Evolutionary conservation across 2,888 invertebrate genomes (phyloP), one percentile per base, ranked within the genome.

Genomic region (Drosophila bunnanda): DNA sequence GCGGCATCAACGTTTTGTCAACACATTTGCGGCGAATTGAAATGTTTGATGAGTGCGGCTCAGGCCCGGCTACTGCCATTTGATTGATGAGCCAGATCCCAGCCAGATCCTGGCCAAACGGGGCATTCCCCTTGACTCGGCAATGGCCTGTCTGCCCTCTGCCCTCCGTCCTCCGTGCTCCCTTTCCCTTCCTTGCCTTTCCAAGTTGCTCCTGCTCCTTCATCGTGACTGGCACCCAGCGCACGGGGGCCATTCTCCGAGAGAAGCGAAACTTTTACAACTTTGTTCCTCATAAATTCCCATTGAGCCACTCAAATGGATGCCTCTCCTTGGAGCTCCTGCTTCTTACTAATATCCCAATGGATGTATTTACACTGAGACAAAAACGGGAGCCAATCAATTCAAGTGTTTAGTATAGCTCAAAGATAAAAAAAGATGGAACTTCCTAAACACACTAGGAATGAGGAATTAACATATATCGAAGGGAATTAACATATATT

Each of bases 1-100:
- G 22, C 20, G 41, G 22, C 65, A 67, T 67, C 67, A 67, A 56
- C 67, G 67, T 67, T 80, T 82, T 85, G 85, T 82, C 82, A 82
- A 85, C 77, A 80, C 79, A 85, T 82, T 82, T 80, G 78, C 78
- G 68, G 70, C 78, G 80, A 83, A 80, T 82, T 82, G 82, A 85
- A 82, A 79, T 82, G 80, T 85, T 85, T 84, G 80, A 62, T 65
- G 62, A 41, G 64, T 50, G 48, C 48, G 64, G 48, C 64, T 54
- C 34, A 46, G 39, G 25, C 46, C 38, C 25, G 60, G 60, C 60
- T 60, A 56, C 64, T 50, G 64, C 41, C 55, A 67, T 34, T 52
- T 67, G 67, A 67, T 67, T 67, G 67, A 67, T 67, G 67, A 67
- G 38, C 55, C 48, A 38, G 55, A 66, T 66, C 66, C 28, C 46